Evolutionary conservation across 2,113 vertebrate species (phyloP), one percentile per base, ranked within the genome.

Genomic region (Chitala chitala): DNA sequence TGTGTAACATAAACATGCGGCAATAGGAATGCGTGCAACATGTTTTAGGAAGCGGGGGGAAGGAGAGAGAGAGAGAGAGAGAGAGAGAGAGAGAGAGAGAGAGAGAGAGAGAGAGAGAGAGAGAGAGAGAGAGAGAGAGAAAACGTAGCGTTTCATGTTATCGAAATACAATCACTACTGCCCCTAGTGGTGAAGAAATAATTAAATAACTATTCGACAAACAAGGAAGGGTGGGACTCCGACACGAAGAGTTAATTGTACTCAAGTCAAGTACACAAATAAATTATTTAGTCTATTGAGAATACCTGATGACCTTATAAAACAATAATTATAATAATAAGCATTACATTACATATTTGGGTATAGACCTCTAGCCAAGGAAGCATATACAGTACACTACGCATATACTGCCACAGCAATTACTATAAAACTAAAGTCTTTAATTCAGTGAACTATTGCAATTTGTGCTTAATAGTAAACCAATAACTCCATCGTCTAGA

Each of bases 101-200:
- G 12, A 29, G 26, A 26, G 26, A 31, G 22, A 2, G 63, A 15
- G 63, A 1, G 56, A 15, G 56, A 31, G 12, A 6, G 56, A 9
- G 26, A 4, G 51, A 17, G 51, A 8, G 4, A 17, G 53, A 6
- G 15, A 55, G 2, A 17, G 20, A 7, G 61, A 38, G 13, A 4
- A 12, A 58, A 4, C 10, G 26, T n/a, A 26, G 26, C 10, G 22
- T 12, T 6, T 40, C 31, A 17, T 24, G 20, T 42, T 20, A 70
- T 20, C 10, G 48, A 69, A 48, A 61, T 40, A 75, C 76, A 80
- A 58, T 79, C 69, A 83, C 56, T 86, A 77, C 79, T 56, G 83
- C 76, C 83, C 84, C 87, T 87, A 80, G 85, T 86, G 89, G 86
- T 66, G 81, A 87, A 65, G 61, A 26, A 10, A 36, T 17, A 66